Evolutionary conservation across 2,113 vertebrate species (phyloP), one percentile per base, ranked within the genome.

Genomic region (Oreochromis spilurus): DNA sequence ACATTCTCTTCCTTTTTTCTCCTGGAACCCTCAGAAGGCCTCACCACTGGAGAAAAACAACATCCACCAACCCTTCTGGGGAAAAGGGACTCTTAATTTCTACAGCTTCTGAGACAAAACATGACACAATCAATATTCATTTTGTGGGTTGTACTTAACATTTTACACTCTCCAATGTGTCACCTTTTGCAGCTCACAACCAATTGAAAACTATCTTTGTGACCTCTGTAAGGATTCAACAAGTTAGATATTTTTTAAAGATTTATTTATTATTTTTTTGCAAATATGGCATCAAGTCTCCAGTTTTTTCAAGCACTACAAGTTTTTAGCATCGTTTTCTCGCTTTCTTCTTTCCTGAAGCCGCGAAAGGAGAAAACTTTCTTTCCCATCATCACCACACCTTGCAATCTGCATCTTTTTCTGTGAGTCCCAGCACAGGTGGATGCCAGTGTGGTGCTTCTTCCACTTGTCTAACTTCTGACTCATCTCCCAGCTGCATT

Each of bases 401-500:
- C 91, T 91, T 62, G 36, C 43, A 60, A 24, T 83, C 53, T 87
- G 80, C 81, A 70, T 89, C 67, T 91, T 82, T 87, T 85, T 24
- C 80, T 10, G 77, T 2, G 26, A 89, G 29, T 89, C 85, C 83
- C 91, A 87, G 84, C 89, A 90, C 94, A 95, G 94, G 93, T 93
- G 93, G 93, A 93, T 90, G 83, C 89, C 88, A 89, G 77, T 85
- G 88, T 91, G 88, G 70, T 83, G 86, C 90, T 89, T 92, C 84
- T 92, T 92, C 86, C 91, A 92, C 88, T 91, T 94, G 90, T 93
- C 83, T 90, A 91, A 93, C 83, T 92, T 95, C 91, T 93, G 94
- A 94, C 92, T 95, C 94, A 95, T 91, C 91, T 95, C 93, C 87
- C 92, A 90, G 92, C 75, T 94, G 93, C 85, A 94, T 94, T 92